Percentiles rank a stretch among this genome's conserved stretches.
phyloP scores from a whole-genome alignment of 2,888 invertebrate genomes.

The Dicyrtoma fusca region DNA sequence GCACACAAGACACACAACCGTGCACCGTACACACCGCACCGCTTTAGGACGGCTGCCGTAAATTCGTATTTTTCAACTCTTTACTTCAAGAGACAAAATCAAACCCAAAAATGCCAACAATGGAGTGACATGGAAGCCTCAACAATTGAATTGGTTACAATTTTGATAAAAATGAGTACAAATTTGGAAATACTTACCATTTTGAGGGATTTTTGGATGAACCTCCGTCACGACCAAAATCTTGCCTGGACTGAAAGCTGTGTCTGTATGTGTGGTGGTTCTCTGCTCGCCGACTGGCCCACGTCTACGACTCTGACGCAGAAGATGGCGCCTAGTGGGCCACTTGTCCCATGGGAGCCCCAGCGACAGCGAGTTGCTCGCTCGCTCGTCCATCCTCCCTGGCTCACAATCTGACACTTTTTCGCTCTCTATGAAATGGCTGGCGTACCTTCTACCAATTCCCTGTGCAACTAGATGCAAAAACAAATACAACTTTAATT shows the following conservation, averaged over 20 bases:
- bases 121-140: not conserved
- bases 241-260: not conserved
- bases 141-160: not conserved
- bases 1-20: no score
- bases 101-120: not conserved
- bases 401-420: no score
- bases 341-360: not conserved
- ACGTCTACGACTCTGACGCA: not conserved
- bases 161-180: not conserved
- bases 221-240: constrained; percentile 28
- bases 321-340: not conserved
- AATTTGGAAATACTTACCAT: constrained; percentile 39
- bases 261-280: not conserved
- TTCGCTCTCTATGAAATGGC: no score
- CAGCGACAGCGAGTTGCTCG: no score
- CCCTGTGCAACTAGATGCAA: no score
- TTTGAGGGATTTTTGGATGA: constrained; percentile 33
- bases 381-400: no score
- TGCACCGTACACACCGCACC: no score
- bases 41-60: no score
- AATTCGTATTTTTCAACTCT: no score
- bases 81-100: not conserved
- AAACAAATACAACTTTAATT: no score
- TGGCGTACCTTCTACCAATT: no score
- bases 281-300: not conserved